A percentile compares a stretch with the other conserved stretches of the same genome.
These are phyloP conservation scores for Struthio camelus DNA, from an alignment of 2,113 vertebrate genomes.

Conservation along the genomic window DNA sequence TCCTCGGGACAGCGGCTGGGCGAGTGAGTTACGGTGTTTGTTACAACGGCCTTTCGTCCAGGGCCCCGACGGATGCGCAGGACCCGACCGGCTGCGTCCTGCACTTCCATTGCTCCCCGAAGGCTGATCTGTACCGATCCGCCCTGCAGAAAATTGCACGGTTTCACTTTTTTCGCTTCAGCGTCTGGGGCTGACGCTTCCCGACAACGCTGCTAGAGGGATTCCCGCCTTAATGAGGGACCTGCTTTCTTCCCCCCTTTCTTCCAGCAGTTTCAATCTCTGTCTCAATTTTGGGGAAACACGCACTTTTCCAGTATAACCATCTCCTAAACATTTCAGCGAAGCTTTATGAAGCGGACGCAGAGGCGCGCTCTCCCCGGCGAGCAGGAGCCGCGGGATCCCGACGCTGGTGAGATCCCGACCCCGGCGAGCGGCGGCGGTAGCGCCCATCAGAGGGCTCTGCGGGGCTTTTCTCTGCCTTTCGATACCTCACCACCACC, in stretches of 20 bases:
- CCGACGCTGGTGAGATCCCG: no score
- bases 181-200: not conserved
- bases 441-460: not conserved
- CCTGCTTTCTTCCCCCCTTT: not conserved
- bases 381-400: not conserved
- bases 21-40: not conserved
- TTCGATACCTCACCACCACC: not conserved
- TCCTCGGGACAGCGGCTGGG: no score
- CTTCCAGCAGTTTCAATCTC: not conserved
- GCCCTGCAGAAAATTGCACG: not conserved
- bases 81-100: not conserved
- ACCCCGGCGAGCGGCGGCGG: not conserved
- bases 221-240: rapidly evolving
- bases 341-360: not conserved
- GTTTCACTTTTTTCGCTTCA: not conserved
- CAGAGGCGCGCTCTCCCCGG: rapidly evolving
- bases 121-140: not conserved
- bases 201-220: not conserved
- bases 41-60: not conserved
- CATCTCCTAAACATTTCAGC: not conserved
- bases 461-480: not conserved
- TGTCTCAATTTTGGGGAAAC: not conserved
- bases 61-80: no score
- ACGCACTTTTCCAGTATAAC: not conserved
- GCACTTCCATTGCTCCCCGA: not conserved